Base-by-base conservation (phyloP, 2,888 invertebrate genomes). In the Drosophila sordidapex region DNA sequence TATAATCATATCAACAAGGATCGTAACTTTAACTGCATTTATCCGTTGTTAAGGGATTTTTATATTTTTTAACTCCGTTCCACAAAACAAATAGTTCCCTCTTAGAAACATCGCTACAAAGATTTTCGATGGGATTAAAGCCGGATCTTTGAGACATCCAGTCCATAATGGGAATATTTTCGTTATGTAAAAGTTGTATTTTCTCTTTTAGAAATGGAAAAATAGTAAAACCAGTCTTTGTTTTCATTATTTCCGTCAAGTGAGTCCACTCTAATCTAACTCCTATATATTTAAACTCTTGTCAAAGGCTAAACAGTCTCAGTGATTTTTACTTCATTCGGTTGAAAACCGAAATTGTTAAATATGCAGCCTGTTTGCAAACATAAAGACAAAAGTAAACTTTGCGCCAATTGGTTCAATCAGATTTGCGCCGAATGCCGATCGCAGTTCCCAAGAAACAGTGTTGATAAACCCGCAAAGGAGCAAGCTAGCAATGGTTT, bases 381-480 rank as follows among this genome's bases (percentile, higher is more conserved):
- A 36, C 62, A 60, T 35, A 81, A 69, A 21, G 46, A 46, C 3
- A 79, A 69, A 43, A 80, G 78, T 40, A 72, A 69, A 36, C 65
- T 49, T 0, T 79, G 78, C 35, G 29, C 33, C 7, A 21, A n/a
- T n/a, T 79, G 78, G 78, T 69, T 79, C 33, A 81, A 77, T 49
- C 54, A 63, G n/a, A 56, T 81, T 25, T 79, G 78, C 18, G 31
- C 38, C 3, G 52, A 72, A 4, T 81, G 78, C 49, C 68, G 78
- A 4, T 52, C 73, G 2, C 68, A 35, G 0, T 79, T 79, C 11
- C 64, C 73, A 2, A 53, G 2, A 21, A 60, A 11, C 18, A 18
- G 11, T 5, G 49, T 13, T 38, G 31, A 31, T 0, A 43, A 58
- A 31, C 38, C 1, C 11, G 8, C n/a, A 57, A 1, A 21, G 54